Conservation (phyloP, 1,140 invertebrate species). For the Heliothis virescens region DNA sequence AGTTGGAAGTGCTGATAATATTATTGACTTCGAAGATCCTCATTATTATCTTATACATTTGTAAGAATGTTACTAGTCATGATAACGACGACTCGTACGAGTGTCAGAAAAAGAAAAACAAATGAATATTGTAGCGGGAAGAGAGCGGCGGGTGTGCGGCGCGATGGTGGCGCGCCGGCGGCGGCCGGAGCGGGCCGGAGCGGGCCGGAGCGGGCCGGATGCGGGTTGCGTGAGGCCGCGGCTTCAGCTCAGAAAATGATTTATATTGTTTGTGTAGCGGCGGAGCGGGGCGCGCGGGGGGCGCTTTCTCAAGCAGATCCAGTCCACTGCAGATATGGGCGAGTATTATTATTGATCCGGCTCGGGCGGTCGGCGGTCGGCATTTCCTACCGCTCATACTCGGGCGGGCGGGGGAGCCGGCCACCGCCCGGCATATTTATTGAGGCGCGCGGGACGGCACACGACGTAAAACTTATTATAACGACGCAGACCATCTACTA, state of each 20-base stretch:
- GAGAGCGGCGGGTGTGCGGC: background rate
- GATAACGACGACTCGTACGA: background rate
- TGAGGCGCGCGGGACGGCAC: constrained; percentile 72
- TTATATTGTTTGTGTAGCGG: constrained; percentile 85
- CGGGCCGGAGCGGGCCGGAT: constrained; percentile 35
- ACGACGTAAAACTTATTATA: constrained; percentile 82
- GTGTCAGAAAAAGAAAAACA: constrained; percentile 26
- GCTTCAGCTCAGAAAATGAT: constrained; percentile 82
- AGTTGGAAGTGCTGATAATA: background rate
- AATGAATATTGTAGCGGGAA: constrained; percentile 5
- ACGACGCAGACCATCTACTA: constrained; percentile 69
- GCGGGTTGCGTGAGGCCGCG: constrained; percentile 67
- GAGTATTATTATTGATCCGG: constrained; percentile 86
- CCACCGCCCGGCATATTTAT: constrained; percentile 80
- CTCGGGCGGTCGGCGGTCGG: constrained; percentile 78
- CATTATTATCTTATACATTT: background rate
- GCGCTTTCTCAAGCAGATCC: constrained; percentile 85
- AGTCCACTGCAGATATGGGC: constrained; percentile 85
- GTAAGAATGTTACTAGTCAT: background rate
- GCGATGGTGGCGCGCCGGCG: background rate
- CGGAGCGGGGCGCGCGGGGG: constrained; percentile 65
- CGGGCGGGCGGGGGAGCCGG: constrained; percentile 68
- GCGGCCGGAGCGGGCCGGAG: too few species aligned
- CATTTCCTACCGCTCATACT: constrained; percentile 84
- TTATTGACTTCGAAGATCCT: constrained; percentile 5